Evolutionary conservation across 2,888 invertebrate genomes (phyloP), one percentile per base, ranked within the genome.

Genomic region (Seira ritae): DNA sequence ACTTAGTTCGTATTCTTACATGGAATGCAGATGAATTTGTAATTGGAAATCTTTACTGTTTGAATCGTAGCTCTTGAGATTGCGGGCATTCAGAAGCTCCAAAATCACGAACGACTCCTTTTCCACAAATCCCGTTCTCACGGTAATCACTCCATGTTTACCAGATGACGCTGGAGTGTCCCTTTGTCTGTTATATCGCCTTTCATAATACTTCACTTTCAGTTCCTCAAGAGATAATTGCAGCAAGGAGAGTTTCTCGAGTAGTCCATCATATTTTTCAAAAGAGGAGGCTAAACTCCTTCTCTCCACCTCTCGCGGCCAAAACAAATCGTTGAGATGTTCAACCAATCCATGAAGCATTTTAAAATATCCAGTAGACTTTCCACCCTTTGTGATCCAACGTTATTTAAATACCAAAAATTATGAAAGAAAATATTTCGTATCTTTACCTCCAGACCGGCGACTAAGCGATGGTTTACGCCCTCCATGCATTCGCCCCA

Each of bases 51-150:
- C 15, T 67, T 8, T 74, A 90, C 92, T 91, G 89, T 92, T 92
- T 12, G 91, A 90, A 89, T 92, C 92, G 68, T 92, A 90, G 20
- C 92, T 91, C 76, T 91, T 90, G 12, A 92, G 88, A 85, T 92
- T 91, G 85, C 90, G 90, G 3, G 92, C 92, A 89, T 91, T 91
- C n/a, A 92, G 87, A 46, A 92, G 91, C 89, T 93, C 92, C 6
- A 93, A 90, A 37, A 91, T 90, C 37, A 93, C 90, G 6, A 20
- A 42, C 0, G 84, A 55, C 10, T 73, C 50, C 0, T 62, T 46
- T 22, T 68, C 76, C 0, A 71, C 15, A 24, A 73, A 80, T n/a
- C 80, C 55, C 0, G 70, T 70, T 10, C 76, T 71, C 20, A 85
- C 37, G 0, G 84, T 80, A 46, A 87, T n/a, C 4, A 70, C 17